These are phyloP conservation scores for Hephaestus fuliginosus DNA, from an alignment of 2,797 vertebrate genomes.

Conservation along the genomic window DNA sequence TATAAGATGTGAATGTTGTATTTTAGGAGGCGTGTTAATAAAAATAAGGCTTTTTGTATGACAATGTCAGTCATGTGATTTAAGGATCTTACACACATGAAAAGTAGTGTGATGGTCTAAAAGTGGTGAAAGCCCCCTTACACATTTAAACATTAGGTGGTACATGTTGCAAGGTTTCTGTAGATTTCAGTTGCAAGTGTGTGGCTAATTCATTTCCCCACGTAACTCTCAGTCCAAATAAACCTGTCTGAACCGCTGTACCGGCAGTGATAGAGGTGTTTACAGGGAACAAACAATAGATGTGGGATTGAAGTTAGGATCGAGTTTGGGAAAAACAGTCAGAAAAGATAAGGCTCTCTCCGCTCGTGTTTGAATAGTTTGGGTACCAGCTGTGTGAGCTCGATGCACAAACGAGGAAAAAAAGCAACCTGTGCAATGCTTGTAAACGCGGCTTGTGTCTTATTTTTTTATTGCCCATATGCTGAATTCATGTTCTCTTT, in stretches of 20 bases:
- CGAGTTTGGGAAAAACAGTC: too few species aligned
- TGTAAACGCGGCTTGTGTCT: too few species aligned
- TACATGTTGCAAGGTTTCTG: background rate
- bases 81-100: background rate
- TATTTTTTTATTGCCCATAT: background rate
- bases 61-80: background rate
- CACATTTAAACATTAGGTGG: background rate
- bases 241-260: background rate
- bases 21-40: background rate
- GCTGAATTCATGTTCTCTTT: background rate
- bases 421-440: background rate
- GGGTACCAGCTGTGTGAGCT: too few species aligned
- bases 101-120: background rate
- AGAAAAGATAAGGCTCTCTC: background rate
- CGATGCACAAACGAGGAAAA: too few species aligned
- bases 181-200: background rate
- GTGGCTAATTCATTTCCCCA: background rate
- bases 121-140: background rate
- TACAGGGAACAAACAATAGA: background rate
- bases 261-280: background rate
- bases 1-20: background rate
- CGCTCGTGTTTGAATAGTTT: background rate
- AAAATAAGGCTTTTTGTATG: background rate
- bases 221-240: background rate
- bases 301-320: background rate